Conservation (phyloP, 1,140 invertebrate genomes). For the Polyergus mexicanus region DNA sequence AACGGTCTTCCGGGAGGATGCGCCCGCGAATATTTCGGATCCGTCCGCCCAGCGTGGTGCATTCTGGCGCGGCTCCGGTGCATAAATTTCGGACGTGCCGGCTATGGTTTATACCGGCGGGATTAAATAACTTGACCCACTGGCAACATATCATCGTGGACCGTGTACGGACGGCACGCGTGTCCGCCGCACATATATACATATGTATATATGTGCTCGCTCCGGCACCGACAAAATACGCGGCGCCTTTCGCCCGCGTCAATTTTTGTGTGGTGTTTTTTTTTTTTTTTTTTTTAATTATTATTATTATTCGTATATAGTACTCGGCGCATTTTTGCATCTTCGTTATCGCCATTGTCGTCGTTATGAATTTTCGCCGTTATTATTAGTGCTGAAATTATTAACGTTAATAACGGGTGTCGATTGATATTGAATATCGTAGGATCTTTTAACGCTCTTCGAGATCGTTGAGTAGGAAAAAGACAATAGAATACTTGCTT, state of each 20-base stretch:
- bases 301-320: neutral
- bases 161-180: constrained; percentile 56
- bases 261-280: neutral
- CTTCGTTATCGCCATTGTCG: no score
- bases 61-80: constrained; percentile 66
- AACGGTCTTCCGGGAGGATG: constrained; percentile 4
- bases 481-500: neutral
- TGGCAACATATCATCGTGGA: constrained; percentile 82
- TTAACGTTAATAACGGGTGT: no score
- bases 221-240: neutral
- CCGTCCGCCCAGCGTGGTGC: constrained; percentile 21
- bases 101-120: constrained; percentile 82
- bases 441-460: neutral
- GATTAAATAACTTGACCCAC: constrained; percentile 86
- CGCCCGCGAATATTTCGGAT: constrained; percentile 66
- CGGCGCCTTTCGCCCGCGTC: neutral
- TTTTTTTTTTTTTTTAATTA: constrained; percentile 25
- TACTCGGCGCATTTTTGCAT: neutral
- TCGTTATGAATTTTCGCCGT: neutral
- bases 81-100: constrained; percentile 82
- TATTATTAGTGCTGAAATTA: constrained; percentile 1
- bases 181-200: neutral
- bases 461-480: no score
- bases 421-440: neutral
- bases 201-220: neutral